Conservation (phyloP, 1,140 invertebrate species). For the Zaprionus davidi region DNA sequence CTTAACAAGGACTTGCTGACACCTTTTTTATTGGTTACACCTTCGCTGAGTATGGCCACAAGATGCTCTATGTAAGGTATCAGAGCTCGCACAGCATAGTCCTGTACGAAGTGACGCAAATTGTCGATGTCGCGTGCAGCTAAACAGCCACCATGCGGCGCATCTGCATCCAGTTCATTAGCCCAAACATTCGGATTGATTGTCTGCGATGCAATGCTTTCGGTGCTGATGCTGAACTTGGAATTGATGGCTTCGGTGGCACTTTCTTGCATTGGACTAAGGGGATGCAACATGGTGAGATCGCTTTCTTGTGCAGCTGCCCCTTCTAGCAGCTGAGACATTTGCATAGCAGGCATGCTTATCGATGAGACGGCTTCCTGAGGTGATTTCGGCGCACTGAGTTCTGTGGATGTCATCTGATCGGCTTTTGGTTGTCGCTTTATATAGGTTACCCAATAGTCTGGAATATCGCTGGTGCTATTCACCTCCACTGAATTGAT, state of each 20-base stretch:
- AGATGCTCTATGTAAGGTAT: constrained; percentile 95
- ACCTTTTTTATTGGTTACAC: constrained; percentile 94
- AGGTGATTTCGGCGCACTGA: constrained; percentile 87
- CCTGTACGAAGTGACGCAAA: constrained; percentile 93
- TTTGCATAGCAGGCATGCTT: constrained; percentile 85
- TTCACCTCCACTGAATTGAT: constrained; percentile 91
- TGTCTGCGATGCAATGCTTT: constrained; percentile 85
- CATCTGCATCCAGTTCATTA: constrained; percentile 85
- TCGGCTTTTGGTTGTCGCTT: constrained; percentile 86
- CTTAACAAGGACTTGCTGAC: constrained; percentile 96
- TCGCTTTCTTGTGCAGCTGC: constrained; percentile 62
- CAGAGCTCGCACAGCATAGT: constrained; percentile 94
- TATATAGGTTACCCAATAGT: constrained; percentile 94
- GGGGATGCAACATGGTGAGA: constrained; percentile 86
- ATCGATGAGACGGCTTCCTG: constrained; percentile 85
- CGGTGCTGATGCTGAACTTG: constrained; percentile 86
- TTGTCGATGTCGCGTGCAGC: constrained; percentile 93
- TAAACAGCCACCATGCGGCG: constrained; percentile 90
- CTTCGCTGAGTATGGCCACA: constrained; percentile 92
- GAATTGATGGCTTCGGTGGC: constrained; percentile 80
- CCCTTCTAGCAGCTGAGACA: constrained; percentile 64
- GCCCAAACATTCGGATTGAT: constrained; percentile 87
- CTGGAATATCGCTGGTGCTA: constrained; percentile 87
- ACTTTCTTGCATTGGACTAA: constrained; percentile 86
- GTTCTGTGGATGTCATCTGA: constrained; percentile 86